Base-by-base conservation (phyloP, 1,140 invertebrate genomes). In the Trachymyrmex septentrionalis region DNA sequence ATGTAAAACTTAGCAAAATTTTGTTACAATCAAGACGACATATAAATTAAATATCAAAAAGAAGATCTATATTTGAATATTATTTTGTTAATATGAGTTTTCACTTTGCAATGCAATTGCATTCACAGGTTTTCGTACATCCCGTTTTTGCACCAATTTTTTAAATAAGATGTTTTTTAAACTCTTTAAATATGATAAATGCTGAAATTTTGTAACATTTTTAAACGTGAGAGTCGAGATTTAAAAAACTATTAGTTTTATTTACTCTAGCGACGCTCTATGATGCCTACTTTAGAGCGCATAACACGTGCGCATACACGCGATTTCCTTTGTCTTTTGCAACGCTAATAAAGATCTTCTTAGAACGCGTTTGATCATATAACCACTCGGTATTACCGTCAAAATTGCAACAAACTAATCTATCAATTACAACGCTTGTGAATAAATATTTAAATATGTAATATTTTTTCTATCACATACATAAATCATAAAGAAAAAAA, bases 221-320 rank as follows among this genome's bases (percentile, higher is more conserved):
- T 44, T 21, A 55, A 38, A 53, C 3, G 16, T 14, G 7, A 53
- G 4, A 19, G 4, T 69, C 21, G 6, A 81, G 6, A 81, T n/a
- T 71, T 55, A 55, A 14, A 71, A 14, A 19, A 21, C 27, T 19
- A 3, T 30, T 64, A 30, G 9, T 7, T 38, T 24, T 30, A 38
- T 34, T 80, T 55, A 53, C 3, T 34, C 2, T 44, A 50, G 2
- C 30, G 55, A 53, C 19, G 34, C 9, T 44, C 9, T 14, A 34
- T 7, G 48, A n/a, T 27, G 16, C 4, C 5, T 21, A 21, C n/a
- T 81, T 81, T 71, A 71, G 7, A 34, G 30, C 14, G 34, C 30
- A 48, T 63, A 55, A 80, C 77, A 55, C 6, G 48, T 64, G 59
- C n/a, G 44, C 21, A 67, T 63, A 34, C n/a, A 67, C 6, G 30